Base-by-base conservation (phyloP, 2,797 vertebrate species). In the Pangasius larnaudii region DNA sequence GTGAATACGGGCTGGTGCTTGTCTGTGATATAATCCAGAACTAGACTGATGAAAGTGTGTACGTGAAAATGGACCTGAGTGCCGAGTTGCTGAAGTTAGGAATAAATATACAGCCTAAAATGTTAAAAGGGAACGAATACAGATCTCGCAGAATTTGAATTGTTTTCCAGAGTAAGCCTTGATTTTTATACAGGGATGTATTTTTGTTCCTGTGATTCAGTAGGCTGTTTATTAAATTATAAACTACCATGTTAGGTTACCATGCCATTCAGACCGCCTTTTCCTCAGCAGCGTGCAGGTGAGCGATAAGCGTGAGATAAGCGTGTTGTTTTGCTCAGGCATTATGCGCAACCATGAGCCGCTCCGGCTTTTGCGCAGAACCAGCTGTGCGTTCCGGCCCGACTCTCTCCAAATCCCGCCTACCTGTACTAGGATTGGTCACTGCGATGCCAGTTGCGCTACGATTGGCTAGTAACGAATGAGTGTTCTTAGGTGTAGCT, bases 301-400 rank as follows among this genome's bases (percentile, higher is more conserved):
- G 42, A 46, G 42, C 42, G n/a, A n/a, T n/a, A n/a, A n/a, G 42
- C 42, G 7, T n/a, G 42, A 46, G 42, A 9, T 46, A 9, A 8
- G 42, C 42, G 42, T 46, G 42, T 30, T 72, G 7, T 74, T 9
- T 74, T 27, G 19, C 39, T 72, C 71, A 6, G 4, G 42, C 27
- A 5, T 81, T 72, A 24, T 69, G 36, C 27, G 65, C 51, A 87
- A 24, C 24, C 27, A 18, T 24, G 24, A 11, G 13, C 5, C 3
- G 49, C 3, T 36, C 88, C 89, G 33, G 67, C 36, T 83, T 77
- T 75, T 85, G 42, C 71, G 56, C 85, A 63, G 71, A 61, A 63
- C 85, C 85, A 75, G 82, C 82, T 84, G 71, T 77, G 33, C 39
- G 3, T 19, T 85, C n/a, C 56, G 24, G 71, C 51, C 53, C 69